A percentile compares a stretch with the other conserved stretches of the same genome.
phyloP scores from a whole-genome alignment of 2,797 vertebrate genomes.

The Liasis olivaceus region DNA sequence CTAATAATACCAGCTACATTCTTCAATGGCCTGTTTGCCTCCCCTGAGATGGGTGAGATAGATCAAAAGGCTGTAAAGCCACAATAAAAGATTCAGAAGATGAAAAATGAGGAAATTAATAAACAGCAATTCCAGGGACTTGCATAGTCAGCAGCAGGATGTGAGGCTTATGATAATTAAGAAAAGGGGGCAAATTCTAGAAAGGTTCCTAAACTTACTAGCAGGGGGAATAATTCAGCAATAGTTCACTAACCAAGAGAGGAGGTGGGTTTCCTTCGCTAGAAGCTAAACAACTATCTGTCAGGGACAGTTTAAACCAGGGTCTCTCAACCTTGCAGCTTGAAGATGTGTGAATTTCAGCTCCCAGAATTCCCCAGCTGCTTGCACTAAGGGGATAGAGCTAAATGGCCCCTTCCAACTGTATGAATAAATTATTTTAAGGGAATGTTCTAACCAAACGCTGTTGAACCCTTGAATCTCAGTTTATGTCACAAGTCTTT shows the following conservation, averaged over 20 bases:
- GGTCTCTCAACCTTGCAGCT: no score
- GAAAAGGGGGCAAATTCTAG: not conserved
- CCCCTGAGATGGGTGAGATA: conserved; percentile 7
- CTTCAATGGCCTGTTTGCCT: not conserved
- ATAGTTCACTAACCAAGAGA: not conserved
- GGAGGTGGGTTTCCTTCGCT: not conserved
- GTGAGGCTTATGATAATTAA: conserved; percentile 32
- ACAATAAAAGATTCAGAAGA: conserved; percentile 45
- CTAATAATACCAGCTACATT: not conserved
- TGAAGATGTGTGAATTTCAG: no score
- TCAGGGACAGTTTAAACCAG: not conserved
- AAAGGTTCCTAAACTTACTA: not conserved
- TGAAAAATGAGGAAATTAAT: conserved; percentile 56
- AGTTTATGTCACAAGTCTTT: not conserved
- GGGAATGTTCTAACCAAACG: not conserved
- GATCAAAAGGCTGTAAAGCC: conserved; percentile 32
- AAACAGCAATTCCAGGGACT: conserved; percentile 48
- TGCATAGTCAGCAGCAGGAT: conserved; percentile 24
- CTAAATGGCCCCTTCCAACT: not conserved
- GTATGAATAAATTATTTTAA: not conserved
- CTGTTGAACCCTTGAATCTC: not conserved
- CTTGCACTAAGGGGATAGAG: not conserved
- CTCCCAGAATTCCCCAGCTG: no score
- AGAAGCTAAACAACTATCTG: not conserved
- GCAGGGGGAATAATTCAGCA: not conserved